Conservation (phyloP, 2,888 invertebrate species). For the Nomada hirtipes region DNA sequence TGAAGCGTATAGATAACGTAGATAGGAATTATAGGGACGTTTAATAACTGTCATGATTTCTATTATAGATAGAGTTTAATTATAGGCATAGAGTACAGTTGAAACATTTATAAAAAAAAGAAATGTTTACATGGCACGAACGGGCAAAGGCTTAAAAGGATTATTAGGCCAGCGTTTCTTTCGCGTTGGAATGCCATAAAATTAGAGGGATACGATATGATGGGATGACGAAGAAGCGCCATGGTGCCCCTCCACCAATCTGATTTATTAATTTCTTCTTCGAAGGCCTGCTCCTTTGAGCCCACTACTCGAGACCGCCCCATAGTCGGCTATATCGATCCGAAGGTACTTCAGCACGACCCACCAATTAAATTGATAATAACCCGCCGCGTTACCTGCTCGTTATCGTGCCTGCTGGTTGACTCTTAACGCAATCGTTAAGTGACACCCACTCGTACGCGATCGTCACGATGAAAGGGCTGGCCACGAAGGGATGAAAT, state of each 20-base stretch:
- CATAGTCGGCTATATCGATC: slow-evolving; percentile 61
- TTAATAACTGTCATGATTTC: slow-evolving; percentile 38
- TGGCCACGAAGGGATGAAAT: background rate
- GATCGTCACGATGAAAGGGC: slow-evolving; percentile 13
- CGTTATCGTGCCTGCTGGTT: slow-evolving; percentile 52
- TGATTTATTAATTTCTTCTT: slow-evolving; percentile 75
- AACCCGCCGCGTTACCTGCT: slow-evolving; percentile 65
- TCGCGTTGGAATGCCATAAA: slow-evolving; percentile 62
- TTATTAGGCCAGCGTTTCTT: slow-evolving; percentile 66
- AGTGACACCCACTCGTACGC: slow-evolving; percentile 47
- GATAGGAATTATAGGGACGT: background rate
- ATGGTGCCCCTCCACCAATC: slow-evolving; percentile 45
- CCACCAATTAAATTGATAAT: slow-evolving; percentile 74
- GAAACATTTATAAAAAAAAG: background rate
- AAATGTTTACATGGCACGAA: background rate
- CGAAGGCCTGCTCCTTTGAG: slow-evolving; percentile 32
- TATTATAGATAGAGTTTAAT: background rate
- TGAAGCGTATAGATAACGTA: slow-evolving; percentile 2
- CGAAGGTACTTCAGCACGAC: slow-evolving; percentile 57
- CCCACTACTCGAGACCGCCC: slow-evolving; percentile 18
- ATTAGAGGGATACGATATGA: slow-evolving; percentile 60
- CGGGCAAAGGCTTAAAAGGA: slow-evolving; percentile 37
- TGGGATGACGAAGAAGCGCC: slow-evolving; percentile 60
- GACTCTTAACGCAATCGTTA: slow-evolving; percentile 56
- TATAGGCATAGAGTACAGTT: background rate